A percentile compares a stretch with the other conserved stretches of the same genome.
Conservation (phyloP, 2,888 invertebrate species). For the Julus scandinavius region DNA sequence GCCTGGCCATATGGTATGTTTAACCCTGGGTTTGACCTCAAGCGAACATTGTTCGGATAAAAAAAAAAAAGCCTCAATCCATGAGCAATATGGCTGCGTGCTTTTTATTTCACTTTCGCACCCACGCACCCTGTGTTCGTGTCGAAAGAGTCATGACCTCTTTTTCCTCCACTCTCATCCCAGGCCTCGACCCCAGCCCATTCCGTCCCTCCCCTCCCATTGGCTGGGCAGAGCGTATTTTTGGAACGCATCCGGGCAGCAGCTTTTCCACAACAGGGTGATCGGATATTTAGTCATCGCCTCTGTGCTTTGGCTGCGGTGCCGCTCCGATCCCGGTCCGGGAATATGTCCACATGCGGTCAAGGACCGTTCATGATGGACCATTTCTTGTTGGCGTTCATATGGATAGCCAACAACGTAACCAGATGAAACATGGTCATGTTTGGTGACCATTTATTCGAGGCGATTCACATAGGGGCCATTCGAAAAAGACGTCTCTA, state of each 20-base stretch:
- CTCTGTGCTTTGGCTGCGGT: background rate
- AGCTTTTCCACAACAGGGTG: too few relatives aligned
- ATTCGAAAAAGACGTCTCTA: too few relatives aligned
- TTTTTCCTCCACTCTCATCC: slow-evolving; percentile 33
- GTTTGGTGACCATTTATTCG: too few relatives aligned
- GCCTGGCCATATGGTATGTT: slow-evolving; percentile 26
- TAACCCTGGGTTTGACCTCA: slow-evolving; percentile 25
- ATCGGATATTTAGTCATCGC: background rate
- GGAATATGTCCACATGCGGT: too few relatives aligned
- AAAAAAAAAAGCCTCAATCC: slow-evolving; percentile 25
- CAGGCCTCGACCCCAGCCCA: slow-evolving; percentile 23
- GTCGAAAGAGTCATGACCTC: slow-evolving; percentile 33
- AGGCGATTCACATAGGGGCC: too few relatives aligned
- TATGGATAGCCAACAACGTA: too few relatives aligned
- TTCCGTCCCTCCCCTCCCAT: background rate
- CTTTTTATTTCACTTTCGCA: slow-evolving; percentile 2
- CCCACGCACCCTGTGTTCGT: slow-evolving; percentile 33
- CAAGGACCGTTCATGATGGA: too few relatives aligned
- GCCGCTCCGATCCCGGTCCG: too few relatives aligned
- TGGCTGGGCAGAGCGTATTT: background rate
- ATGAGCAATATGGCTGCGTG: background rate
- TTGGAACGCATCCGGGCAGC: slow-evolving; percentile 24
- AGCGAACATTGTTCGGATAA: background rate
- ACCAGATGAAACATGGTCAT: too few relatives aligned
- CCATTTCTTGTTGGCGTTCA: too few relatives aligned